Base-by-base conservation (phyloP, 2,888 invertebrate genomes). In the Auanema freiburgensis region DNA sequence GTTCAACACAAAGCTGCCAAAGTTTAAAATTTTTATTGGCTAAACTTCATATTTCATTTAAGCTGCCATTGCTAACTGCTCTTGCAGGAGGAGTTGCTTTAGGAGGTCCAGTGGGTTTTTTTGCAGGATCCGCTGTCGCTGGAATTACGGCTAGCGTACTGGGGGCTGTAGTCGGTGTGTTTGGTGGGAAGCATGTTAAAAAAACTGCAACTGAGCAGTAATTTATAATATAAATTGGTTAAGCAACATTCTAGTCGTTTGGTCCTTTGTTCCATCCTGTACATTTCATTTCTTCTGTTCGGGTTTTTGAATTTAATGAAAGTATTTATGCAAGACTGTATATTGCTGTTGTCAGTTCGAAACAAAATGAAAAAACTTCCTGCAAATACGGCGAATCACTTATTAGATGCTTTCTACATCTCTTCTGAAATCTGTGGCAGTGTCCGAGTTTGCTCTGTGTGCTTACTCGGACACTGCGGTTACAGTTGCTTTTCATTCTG, bases 31-130 rank as follows among this genome's bases (percentile, higher is more conserved):
- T 5, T 46, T 10, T 18, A n/a, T 14, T 43, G 11, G 11, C 43
- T 21, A 46, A 6, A 18, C 10, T 10, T 46, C 3, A 46, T 18
- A 46, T 18, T 53, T 21, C 11, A 59, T 42, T 23, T 57, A 65
- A 67, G 71, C 71, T n/a, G 79, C 80, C 11, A 33, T 78, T 25
- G 63, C 74, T 33, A 79, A 33, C 79, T 2, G 80, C 79, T 16
- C 72, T 72, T 0, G 70, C 79, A 16, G 80, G 81, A 12, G 74
- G 77, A 33, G 66, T 79, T 8, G 81, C 74, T 3, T 58, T 77
- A n/a, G 81, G 81, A 24, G 80, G 79, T 5, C 80, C 81, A 10
- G 77, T 79, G 6, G 80, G 78, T 24, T 53, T 81, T n/a, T 71
- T 71, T 0, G 80, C 79, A 8, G 79, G 80, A n/a, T 80, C 79